Evolutionary conservation across 1,140 invertebrate species (phyloP), one percentile per base, ranked within the genome.

Genomic region (Caerostris darwini): DNA sequence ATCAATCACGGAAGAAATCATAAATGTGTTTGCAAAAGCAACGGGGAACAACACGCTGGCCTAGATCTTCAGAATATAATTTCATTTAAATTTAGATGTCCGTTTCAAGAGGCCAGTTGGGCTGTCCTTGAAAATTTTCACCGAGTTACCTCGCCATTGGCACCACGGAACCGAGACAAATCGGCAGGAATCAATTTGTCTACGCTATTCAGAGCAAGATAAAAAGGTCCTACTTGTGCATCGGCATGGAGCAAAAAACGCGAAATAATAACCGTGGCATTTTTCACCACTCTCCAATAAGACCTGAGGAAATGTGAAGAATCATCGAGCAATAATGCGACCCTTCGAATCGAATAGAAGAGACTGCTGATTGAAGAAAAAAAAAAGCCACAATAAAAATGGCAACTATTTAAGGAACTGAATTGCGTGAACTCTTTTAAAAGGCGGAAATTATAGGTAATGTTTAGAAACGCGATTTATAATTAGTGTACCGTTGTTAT

Each of bases 271-370:
- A 8, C 10, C 19, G 34, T 67, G 14, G 3, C 50, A 12, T 53
- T 77, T 67, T 53, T 77, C 34, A 77, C 53, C 34, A 77, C 71
- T 77, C 71, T 53, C 71, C 34, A 53, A 50, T 77, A 77, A 64
- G 12, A 34, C 61, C 12, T 10, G 61, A 14, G 61, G 17, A 77
- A 77, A 77, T 50, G 53, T 7, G 8, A 34, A 77, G 8, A 34
- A 77, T 77, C 71, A 77, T 53, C 71, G 10, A 34, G 34, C 34
- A 53, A 77, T 77, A 53, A 14, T 34, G 34, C 8, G 50, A 77
- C 50, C 71, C 53, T 77, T 34, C 34, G 0, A n/a, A n/a, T 34
- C 34, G 34, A 34, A 34, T 34, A 34, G 34, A 34, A 34, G 34
- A 34, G 34, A 34, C 0, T 34, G 34, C 34, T 34, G 34, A 34